Evolutionary conservation across 2,113 vertebrate genomes (phyloP), one percentile per base, ranked within the genome.

Genomic region (Barnardius zonarius): DNA sequence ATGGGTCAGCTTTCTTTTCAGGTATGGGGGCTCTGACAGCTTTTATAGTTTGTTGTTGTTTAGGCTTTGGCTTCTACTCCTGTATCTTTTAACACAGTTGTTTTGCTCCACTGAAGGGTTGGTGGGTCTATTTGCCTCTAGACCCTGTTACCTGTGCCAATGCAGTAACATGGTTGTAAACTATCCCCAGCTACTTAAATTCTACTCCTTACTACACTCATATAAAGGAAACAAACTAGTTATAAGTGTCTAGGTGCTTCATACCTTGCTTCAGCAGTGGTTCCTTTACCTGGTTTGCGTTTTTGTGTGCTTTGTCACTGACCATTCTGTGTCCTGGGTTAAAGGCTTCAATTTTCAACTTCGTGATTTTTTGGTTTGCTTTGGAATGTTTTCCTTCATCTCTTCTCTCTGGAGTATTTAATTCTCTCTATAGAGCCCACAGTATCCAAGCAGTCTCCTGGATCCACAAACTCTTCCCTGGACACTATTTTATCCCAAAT

Each of bases 311-410:
- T 82, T 63, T 59, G 31, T 31, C 55, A 55, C 27, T 52, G 41
- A 33, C 5, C 0, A 4, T 4, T 39, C 48, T 8, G 2, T 24
- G 23, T 35, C 13, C 30, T 57, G 20, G 11, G 33, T 48, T 52
- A 52, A 89, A 89, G 31, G 30, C 18, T 93, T 43, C 27, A 7
- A 1, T 66, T 81, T 64, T 43, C 20, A 81, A 0, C 73, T 35
- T 73, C 4, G 6, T 54, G 62, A 22, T 1, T 4, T 88, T 5
- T 88, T 88, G 76, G 9, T 61, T 62, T 35, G 35, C 19, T 61
- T 83, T 88, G 25, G 19, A n/a, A 15, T 30, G 20, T 37, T 25
- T 28, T 39, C 5, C 41, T 22, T 54, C 19, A 63, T 4, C 4
- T 73, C 19, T 61, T 78, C 6, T 54, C 79, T 17, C 41, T 85